phyloP scores from a whole-genome alignment of 2,113 vertebrate genomes.

The Neogale vison region DNA sequence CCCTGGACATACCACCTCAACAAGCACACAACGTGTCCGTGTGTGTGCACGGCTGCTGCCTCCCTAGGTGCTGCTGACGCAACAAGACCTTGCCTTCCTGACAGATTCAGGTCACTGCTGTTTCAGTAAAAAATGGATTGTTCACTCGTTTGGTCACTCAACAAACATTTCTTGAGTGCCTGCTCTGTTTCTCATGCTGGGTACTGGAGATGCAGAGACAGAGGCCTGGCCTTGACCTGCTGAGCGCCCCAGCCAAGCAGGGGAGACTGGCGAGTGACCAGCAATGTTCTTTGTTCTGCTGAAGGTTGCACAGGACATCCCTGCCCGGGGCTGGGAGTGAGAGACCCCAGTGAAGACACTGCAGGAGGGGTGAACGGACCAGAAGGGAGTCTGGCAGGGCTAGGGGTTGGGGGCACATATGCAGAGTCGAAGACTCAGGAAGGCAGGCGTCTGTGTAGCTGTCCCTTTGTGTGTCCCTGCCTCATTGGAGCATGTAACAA shows the following conservation, averaged over 20 bases:
- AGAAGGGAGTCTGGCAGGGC: neutral
- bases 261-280: neutral
- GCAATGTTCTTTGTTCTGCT: neutral
- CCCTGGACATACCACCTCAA: neutral
- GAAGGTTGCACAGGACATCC: neutral
- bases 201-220: neutral
- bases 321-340: accelerated
- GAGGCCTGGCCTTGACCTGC: neutral
- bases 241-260: neutral
- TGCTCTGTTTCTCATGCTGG: neutral
- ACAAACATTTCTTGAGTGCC: neutral
- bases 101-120: neutral
- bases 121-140: neutral
- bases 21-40: accelerated
- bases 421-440: neutral
- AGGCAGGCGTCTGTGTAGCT: neutral
- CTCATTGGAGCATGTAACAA: neutral
- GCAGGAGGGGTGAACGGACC: neutral
- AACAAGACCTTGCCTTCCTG: neutral
- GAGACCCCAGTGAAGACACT: neutral
- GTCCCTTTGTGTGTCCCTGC: neutral
- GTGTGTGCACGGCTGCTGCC: neutral
- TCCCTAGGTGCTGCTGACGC: neutral
- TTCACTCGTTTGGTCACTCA: neutral
- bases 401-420: accelerated